phyloP scores from a whole-genome alignment of 2,113 vertebrate species.

The Oncorhynchus nerka region DNA sequence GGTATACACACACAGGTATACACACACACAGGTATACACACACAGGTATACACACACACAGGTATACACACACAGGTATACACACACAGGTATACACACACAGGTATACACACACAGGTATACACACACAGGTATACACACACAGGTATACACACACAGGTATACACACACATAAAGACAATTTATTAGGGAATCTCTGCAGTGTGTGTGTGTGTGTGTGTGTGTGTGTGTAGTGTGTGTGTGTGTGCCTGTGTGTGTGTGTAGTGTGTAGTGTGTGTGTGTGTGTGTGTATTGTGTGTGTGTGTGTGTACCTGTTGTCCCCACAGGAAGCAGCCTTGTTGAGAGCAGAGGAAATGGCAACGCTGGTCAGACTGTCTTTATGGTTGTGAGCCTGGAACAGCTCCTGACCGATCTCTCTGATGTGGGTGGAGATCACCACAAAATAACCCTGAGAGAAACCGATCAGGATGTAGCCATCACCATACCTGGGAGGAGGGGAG shows the following conservation, averaged over 20 bases:
- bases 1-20: neutral
- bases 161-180: neutral
- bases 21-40: neutral
- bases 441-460: slow-evolving; percentile 92
- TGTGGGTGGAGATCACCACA: slow-evolving; percentile 92
- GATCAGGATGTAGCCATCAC: slow-evolving; percentile 95
- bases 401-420: slow-evolving; percentile 91
- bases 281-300: too few species aligned
- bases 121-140: neutral
- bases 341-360: slow-evolving; percentile 87
- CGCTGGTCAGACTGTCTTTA: slow-evolving; percentile 87
- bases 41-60: too few species aligned
- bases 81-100: too few species aligned
- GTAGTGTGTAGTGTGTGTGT: too few species aligned
- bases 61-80: neutral
- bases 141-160: neutral
- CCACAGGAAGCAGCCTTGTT: slow-evolving; percentile 96
- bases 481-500: slow-evolving; percentile 78
- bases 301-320: slow-evolving; percentile 83
- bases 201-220: neutral
- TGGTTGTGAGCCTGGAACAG: slow-evolving; percentile 88
- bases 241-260: too few species aligned
- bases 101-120: too few species aligned
- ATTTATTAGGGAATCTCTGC: too few species aligned
- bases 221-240: neutral